Evolutionary conservation across 2,797 vertebrate species (phyloP).

Genomic region (Periparus ater): DNA sequence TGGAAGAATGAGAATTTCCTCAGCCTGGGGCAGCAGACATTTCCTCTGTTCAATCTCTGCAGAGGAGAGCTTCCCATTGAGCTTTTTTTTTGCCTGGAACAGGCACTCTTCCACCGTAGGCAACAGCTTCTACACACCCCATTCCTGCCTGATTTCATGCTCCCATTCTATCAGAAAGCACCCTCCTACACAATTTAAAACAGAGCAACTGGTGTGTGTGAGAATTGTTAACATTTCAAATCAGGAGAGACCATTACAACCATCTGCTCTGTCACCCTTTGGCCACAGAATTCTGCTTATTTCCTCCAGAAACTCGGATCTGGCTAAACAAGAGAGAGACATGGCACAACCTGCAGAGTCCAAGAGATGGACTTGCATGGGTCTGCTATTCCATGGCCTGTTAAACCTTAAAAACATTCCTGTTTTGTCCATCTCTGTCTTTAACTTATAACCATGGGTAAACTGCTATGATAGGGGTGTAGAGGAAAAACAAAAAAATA

Average conservation of each 20-base stretch:
- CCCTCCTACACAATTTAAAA: constrained; percentile 37
- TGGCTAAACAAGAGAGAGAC: background rate
- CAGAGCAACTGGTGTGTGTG: constrained; percentile 13
- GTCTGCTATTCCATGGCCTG: background rate
- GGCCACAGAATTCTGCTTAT: background rate
- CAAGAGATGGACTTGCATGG: background rate
- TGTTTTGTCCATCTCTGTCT: background rate
- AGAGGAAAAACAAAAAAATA: background rate
- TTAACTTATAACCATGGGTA: background rate
- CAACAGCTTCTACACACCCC: constrained; percentile 1
- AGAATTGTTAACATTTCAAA: background rate
- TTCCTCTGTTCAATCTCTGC: background rate
- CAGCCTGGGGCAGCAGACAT: background rate
- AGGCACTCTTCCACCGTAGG: background rate
- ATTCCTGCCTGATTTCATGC: constrained; percentile 63
- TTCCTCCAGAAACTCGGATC: background rate
- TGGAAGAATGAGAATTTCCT: background rate
- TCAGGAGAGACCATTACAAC: background rate
- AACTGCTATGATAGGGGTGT: background rate
- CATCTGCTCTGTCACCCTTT: background rate
- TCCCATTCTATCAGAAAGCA: constrained; percentile 52
- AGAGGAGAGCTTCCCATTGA: background rate
- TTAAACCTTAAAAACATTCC: background rate
- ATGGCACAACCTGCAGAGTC: background rate
- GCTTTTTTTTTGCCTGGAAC: background rate